phyloP scores from a whole-genome alignment of 2,797 vertebrate genomes.

The Onychomys torridus region DNA sequence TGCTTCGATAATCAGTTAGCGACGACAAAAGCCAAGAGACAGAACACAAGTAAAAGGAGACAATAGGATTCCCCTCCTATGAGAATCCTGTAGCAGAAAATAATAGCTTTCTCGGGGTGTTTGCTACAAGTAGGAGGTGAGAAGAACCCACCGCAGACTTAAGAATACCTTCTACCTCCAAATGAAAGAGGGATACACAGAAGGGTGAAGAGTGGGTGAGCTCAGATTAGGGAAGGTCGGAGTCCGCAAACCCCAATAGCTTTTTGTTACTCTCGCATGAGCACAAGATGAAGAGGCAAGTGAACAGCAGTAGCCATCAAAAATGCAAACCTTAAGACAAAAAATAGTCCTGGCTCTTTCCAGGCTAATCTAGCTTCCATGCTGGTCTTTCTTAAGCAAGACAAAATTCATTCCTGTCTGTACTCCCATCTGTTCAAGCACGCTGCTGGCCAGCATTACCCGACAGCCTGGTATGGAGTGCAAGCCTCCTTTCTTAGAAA shows the following conservation, averaged over 20 bases:
- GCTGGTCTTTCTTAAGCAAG: neutral
- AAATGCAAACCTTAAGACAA: slow-evolving; percentile 14
- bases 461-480: neutral
- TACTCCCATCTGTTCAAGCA: neutral
- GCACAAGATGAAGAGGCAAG: neutral
- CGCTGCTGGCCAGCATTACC: neutral
- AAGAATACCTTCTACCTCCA: slow-evolving; percentile 42
- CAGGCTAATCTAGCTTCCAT: neutral
- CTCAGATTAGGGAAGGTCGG: neutral
- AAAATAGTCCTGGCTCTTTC: neutral
- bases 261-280: neutral
- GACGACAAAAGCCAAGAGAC: slow-evolving; percentile 25
- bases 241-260: neutral
- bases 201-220: slow-evolving; percentile 28
- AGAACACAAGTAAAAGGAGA: slow-evolving; percentile 26
- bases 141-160: neutral
- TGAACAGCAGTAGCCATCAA: neutral
- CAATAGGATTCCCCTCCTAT: slow-evolving; percentile 54
- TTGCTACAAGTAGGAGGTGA: slow-evolving; percentile 45
- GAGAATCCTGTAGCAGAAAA: slow-evolving; percentile 52
- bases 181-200: slow-evolving; percentile 43
- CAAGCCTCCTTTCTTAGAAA: neutral
- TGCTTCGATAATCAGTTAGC: slow-evolving; percentile 49
- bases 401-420: neutral
- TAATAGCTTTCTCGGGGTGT: neutral